These are phyloP conservation scores for Mus spretus DNA, from an alignment of 2,797 vertebrate species.

Conservation along the genomic window DNA sequence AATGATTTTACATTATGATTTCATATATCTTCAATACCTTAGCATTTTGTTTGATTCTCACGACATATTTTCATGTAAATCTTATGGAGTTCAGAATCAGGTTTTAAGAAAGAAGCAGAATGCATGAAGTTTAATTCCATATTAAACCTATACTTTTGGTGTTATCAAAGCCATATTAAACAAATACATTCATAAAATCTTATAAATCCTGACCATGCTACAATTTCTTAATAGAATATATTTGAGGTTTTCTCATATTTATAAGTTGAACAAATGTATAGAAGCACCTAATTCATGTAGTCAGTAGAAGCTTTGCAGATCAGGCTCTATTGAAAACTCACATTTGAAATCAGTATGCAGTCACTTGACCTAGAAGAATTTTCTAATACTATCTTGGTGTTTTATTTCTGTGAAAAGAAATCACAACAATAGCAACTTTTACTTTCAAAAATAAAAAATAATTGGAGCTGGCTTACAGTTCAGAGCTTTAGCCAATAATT, in stretches of 20 bases:
- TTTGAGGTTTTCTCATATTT: background rate
- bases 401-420: background rate
- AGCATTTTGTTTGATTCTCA: background rate
- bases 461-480: background rate
- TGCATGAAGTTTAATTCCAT: constrained; percentile 10
- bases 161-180: background rate
- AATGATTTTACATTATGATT: background rate
- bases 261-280: background rate
- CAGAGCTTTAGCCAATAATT: background rate
- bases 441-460: background rate
- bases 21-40: background rate
- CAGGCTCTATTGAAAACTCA: background rate
- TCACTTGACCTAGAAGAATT: background rate
- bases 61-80: background rate
- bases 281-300: background rate
- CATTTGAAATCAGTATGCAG: background rate
- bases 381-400: background rate
- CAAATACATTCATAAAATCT: background rate
- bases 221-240: background rate
- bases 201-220: background rate
- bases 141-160: background rate
- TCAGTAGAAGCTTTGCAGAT: background rate
- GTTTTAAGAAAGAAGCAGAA: background rate
- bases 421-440: background rate
- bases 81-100: background rate